A percentile compares a stretch with the other conserved stretches of the same genome.
phyloP scores from a whole-genome alignment of 2,888 invertebrate species.

The Tuberolachnus salignus region DNA sequence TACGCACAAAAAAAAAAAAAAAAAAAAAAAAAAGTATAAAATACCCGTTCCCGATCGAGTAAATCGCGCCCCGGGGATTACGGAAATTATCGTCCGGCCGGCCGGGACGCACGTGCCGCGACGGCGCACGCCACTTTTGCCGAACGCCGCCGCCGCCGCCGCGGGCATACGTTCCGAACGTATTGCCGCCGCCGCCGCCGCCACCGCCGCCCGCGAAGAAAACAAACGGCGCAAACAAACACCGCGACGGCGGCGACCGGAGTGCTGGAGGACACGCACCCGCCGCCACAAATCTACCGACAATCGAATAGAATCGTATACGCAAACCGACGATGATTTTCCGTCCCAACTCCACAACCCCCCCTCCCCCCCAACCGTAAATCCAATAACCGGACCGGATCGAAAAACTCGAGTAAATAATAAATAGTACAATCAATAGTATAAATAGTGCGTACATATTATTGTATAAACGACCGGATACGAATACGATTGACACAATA shows the following conservation, averaged over 20 bases:
- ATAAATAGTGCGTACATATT: too few species aligned
- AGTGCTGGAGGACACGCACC: background rate
- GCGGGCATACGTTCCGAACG: conserved; percentile 12
- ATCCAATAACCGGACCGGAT: too few species aligned
- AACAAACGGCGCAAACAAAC: conserved; percentile 32
- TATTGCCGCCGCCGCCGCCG: conserved; percentile 8
- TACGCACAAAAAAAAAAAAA: background rate
- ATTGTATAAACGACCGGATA: too few species aligned
- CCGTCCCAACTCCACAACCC: too few species aligned
- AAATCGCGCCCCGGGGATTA: conserved; percentile 22
- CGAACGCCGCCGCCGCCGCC: conserved; percentile 1
- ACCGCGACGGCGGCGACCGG: conserved; percentile 15
- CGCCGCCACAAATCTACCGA: too few species aligned
- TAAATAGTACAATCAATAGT: too few species aligned
- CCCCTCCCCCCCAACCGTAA: background rate
- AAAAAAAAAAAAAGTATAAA: background rate
- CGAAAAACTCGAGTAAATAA: too few species aligned
- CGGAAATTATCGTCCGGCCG: conserved; percentile 46
- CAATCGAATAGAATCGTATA: too few species aligned
- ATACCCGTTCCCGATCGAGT: background rate
- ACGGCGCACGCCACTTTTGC: background rate
- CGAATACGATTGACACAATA: too few species aligned
- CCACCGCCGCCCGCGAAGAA: conserved; percentile 14
- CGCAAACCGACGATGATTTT: too few species aligned
- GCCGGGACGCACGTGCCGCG: conserved; percentile 30